Base-by-base conservation (phyloP, 2,888 invertebrate species). In the Apodemia zela region DNA sequence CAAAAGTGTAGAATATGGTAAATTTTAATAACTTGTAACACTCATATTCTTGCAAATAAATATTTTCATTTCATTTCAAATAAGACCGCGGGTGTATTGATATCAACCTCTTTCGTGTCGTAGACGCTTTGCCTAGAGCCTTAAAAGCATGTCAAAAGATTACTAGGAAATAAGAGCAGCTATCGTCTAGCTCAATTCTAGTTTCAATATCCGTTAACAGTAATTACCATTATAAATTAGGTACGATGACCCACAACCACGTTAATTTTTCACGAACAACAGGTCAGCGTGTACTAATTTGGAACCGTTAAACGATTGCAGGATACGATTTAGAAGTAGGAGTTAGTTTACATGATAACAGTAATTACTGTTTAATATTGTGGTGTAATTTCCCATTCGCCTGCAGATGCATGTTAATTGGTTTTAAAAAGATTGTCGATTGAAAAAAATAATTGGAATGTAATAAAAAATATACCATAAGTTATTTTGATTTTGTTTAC, bases 351-450 rank as follows among this genome's bases (percentile, higher is more conserved):
- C 73, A 74, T 72, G 72, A 75, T 69, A 67, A 62, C 72, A 71
- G 73, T 79, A 79, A 83, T 82, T 79, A 79, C 73, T 69, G 75
- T 78, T 78, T 76, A 77, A 73, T 76, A 75, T 78, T 73, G 75
- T 75, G 77, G 76, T 72, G 75, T 75, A 79, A 81, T 81, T 82
- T 82, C 76, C 79, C 75, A 77, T 76, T 75, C 71, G 73, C 68
- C 65, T 62, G 65, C 67, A 67, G 66, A 63, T 57, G 25, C 7
- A 13, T 51, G 10, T 18, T 51, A 29, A 63, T 67, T 61, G 62
- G 65, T 15, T 29, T 49, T 35, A 33, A 21, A 18, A 15, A 25
- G 25, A 47, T 29, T 38, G 42, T 2, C 42, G 4, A 15, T 15
- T 42, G 42, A 42, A 15, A 42, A 42, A 38, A 38, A 38, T 38